Evolutionary conservation across 1,140 invertebrate species (phyloP).

Genomic region (Hyles euphorbiae): DNA sequence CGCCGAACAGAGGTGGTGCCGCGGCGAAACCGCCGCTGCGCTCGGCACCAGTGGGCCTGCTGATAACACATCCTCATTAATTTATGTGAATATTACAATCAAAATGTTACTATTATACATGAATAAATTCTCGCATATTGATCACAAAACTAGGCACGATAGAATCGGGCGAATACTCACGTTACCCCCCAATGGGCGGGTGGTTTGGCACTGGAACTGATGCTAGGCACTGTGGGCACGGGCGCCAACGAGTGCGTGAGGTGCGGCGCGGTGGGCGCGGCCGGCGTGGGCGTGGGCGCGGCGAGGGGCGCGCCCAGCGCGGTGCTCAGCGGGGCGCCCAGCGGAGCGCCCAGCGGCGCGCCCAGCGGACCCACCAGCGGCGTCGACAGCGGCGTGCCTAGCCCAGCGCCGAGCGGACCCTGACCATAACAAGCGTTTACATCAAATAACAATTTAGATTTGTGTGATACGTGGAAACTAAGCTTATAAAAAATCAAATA

Average conservation of each 20-base stretch:
- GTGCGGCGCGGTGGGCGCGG: slow-evolving; percentile 48
- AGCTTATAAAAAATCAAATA: too few species aligned
- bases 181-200: slow-evolving; percentile 70
- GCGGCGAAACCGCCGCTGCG: slow-evolving; percentile 59
- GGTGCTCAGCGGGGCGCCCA: slow-evolving; percentile 35
- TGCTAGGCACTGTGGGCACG: slow-evolving; percentile 66
- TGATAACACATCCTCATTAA: slow-evolving; percentile 24
- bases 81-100: too few species aligned
- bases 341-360: slow-evolving; percentile 26
- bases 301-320: slow-evolving; percentile 43
- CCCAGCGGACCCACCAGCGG: slow-evolving; percentile 34
- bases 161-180: slow-evolving; percentile 47
- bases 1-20: slow-evolving; percentile 80
- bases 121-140: too few species aligned
- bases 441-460: too few species aligned
- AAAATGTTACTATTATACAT: too few species aligned
- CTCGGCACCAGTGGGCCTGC: slow-evolving; percentile 58
- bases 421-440: not conserved
- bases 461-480: too few species aligned
- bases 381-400: slow-evolving; percentile 31
- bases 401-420: slow-evolving; percentile 13
- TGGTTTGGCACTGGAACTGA: slow-evolving; percentile 69
- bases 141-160: not conserved
- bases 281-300: slow-evolving; percentile 54
- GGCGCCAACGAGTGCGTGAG: slow-evolving; percentile 57